phyloP scores from a whole-genome alignment of 2,113 vertebrate genomes.

The Enhydra lutris region DNA sequence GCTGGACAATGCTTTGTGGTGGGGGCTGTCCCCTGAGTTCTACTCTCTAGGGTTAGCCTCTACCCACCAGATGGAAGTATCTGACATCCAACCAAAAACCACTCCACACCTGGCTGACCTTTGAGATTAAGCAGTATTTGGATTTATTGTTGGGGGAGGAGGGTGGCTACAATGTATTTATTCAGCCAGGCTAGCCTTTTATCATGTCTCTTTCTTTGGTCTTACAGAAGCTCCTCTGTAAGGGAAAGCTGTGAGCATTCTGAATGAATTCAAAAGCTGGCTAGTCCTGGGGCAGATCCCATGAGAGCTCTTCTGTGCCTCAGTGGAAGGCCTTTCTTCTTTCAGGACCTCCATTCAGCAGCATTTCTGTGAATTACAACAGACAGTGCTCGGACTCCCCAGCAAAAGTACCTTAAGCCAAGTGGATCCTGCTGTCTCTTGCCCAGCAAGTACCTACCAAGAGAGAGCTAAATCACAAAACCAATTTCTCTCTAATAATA shows the following conservation, averaged over 20 bases:
- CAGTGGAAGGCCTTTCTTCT: slow-evolving; percentile 11
- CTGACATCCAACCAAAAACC: not conserved
- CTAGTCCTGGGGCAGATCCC: not conserved
- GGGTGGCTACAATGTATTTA: not conserved
- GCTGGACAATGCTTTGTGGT: not conserved
- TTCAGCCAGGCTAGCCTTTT: slow-evolving; percentile 19
- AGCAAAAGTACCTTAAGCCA: slow-evolving; percentile 34
- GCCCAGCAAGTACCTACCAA: slow-evolving; percentile 3
- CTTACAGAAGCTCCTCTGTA: slow-evolving; percentile 16
- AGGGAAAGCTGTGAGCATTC: slow-evolving; percentile 34
- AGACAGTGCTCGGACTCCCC: slow-evolving; percentile 48
- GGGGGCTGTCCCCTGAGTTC: no score
- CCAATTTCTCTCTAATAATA: slow-evolving; percentile 43
- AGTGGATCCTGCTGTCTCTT: not conserved
- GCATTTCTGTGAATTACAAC: slow-evolving; percentile 50
- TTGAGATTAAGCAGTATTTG: slow-evolving; percentile 3
- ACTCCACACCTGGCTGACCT: not conserved
- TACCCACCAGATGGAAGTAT: not conserved
- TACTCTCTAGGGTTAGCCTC: not conserved
- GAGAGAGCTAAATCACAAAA: slow-evolving; percentile 51
- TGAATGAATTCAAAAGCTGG: slow-evolving; percentile 37
- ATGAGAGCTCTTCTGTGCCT: slow-evolving; percentile 48
- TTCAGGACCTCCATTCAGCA: not conserved
- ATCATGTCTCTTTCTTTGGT: not conserved
- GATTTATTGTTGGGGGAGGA: not conserved